These are phyloP conservation scores for Gallinago solitaria DNA, from an alignment of 2,797 vertebrate genomes.

Conservation along the genomic window DNA sequence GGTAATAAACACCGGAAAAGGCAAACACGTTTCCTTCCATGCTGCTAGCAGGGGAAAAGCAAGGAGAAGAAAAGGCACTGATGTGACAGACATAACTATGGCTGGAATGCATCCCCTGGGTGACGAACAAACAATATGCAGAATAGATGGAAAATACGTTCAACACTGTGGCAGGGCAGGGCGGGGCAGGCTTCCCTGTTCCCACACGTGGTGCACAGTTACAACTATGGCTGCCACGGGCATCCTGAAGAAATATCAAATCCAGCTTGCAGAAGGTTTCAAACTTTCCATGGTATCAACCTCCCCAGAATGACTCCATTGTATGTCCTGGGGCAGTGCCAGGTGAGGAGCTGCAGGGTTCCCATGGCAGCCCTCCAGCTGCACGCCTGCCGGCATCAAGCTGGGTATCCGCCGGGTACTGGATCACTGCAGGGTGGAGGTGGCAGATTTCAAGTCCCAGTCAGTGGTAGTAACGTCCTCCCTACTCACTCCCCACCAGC, in stretches of 20 bases:
- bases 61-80: neutral
- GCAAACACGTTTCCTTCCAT: neutral
- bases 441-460: neutral
- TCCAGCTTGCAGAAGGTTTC: neutral
- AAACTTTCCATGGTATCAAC: neutral
- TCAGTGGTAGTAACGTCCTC: neutral
- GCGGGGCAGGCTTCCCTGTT: neutral
- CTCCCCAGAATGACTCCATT: neutral
- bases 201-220: neutral
- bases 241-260: neutral
- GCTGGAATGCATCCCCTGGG: neutral
- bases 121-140: neutral
- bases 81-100: neutral
- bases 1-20: neutral
- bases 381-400: neutral
- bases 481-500: fast-evolving
- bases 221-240: neutral
- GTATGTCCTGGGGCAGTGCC: neutral
- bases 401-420: fast-evolving
- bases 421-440: neutral
- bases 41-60: neutral
- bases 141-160: neutral
- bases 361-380: neutral
- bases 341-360: neutral
- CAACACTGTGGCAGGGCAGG: neutral